Percentiles rank a stretch among this genome's conserved stretches.
These are phyloP conservation scores for Miltochrista miniata DNA, from an alignment of 2,888 invertebrate species.

Conservation along the genomic window DNA sequence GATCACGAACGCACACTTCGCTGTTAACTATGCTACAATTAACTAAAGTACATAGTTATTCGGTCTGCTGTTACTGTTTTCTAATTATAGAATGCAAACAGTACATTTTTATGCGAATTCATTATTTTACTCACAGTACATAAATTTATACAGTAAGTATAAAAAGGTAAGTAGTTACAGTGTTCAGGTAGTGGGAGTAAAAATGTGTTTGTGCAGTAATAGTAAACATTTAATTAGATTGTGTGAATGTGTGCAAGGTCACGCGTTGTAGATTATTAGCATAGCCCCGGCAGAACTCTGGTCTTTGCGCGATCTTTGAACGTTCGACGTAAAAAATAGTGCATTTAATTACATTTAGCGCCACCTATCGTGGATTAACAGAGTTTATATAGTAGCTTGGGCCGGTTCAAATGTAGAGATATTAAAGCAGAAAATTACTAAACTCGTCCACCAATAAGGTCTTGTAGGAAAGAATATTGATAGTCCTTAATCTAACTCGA, in stretches of 20 bases:
- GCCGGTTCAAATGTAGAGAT: too few relatives aligned
- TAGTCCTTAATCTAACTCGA: too few relatives aligned
- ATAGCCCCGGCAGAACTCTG: constrained; percentile 11
- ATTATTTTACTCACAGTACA: not conserved
- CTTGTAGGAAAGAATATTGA: too few relatives aligned
- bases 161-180: not conserved
- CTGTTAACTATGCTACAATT: not conserved
- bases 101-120: not conserved
- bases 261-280: constrained; percentile 13
- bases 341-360: constrained; percentile 2
- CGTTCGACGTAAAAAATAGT: constrained; percentile 1
- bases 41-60: not conserved
- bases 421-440: too few relatives aligned
- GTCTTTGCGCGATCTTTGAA: constrained; percentile 1
- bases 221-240: constrained; percentile 29
- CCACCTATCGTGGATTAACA: not conserved
- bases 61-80: not conserved
- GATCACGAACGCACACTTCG: not conserved
- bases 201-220: constrained; percentile 17
- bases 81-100: not conserved
- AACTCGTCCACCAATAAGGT: too few relatives aligned
- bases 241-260: constrained; percentile 31
- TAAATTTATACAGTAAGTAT: not conserved
- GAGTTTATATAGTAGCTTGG: too few relatives aligned
- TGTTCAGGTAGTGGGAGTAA: constrained; percentile 1